phyloP scores from a whole-genome alignment of 2,113 vertebrate species.

The Corythaeola cristata region DNA sequence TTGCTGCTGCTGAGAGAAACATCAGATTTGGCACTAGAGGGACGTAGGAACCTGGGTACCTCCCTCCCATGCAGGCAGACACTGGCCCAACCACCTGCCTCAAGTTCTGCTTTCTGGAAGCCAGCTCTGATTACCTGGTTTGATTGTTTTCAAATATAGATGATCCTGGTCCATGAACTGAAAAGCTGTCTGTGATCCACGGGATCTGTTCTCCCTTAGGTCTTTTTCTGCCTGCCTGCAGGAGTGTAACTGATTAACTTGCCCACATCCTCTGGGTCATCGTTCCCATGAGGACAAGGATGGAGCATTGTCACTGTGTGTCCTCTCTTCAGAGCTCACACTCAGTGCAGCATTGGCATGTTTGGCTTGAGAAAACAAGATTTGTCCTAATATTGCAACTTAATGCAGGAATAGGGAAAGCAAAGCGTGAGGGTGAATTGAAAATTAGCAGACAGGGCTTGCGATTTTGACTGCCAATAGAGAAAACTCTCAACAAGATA shows the following conservation, averaged over 20 bases:
- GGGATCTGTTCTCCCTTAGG: not conserved
- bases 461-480: not conserved
- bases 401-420: not conserved
- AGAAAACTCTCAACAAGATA: not conserved
- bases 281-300: not conserved
- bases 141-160: not conserved
- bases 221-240: not conserved
- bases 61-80: not conserved
- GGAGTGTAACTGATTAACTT: not conserved
- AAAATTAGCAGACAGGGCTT: not conserved
- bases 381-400: not conserved
- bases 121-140: not conserved
- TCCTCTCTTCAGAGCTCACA: not conserved
- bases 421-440: not conserved
- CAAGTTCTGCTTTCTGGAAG: not conserved
- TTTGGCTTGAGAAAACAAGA: not conserved
- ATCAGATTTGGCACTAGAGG: not conserved
- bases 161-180: not conserved
- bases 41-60: not conserved
- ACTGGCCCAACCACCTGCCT: not conserved
- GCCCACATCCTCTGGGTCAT: not conserved
- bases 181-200: accelerated
- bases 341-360: accelerated
- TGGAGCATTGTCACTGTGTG: not conserved
- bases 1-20: not conserved